Evolutionary conservation across 2,888 invertebrate species (phyloP).

Genomic region (Drosophila trichaetosa): DNA sequence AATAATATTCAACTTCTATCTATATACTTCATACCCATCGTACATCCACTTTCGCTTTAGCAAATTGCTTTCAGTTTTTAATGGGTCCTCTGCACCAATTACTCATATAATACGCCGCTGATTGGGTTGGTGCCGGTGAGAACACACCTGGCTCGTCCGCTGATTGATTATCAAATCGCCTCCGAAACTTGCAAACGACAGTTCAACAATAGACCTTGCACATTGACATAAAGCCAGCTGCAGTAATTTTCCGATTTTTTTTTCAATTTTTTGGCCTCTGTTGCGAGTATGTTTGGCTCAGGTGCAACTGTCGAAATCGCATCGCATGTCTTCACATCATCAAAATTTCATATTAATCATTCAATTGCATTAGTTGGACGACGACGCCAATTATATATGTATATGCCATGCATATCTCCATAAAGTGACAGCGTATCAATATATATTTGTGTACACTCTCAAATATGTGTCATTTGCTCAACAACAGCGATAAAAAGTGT

Average conservation of each 20-base stretch:
- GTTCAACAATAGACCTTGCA: conserved; percentile 35
- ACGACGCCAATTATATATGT: conserved; percentile 17
- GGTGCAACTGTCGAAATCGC: conserved; percentile 1
- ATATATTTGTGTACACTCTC: conserved; percentile 8
- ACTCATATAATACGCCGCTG: conserved; percentile 43
- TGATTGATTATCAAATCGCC: conserved; percentile 60
- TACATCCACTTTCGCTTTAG: neutral
- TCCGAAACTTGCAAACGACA: conserved; percentile 38
- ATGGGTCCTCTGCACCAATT: conserved; percentile 45
- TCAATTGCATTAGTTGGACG: conserved; percentile 54
- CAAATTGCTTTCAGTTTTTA: conserved; percentile 42
- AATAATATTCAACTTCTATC: conserved; percentile 12
- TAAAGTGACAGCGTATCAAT: conserved; percentile 38
- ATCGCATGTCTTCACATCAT: conserved; percentile 66
- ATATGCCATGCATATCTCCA: conserved; percentile 5
- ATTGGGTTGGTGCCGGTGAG: neutral
- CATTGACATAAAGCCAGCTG: conserved; percentile 9
- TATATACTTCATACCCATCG: neutral
- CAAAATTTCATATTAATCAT: conserved; percentile 68
- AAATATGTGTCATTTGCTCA: conserved; percentile 32
- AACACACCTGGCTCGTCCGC: conserved; percentile 19
- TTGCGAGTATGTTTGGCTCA: neutral
- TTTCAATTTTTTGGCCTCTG: neutral
- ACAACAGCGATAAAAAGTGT: conserved; percentile 11
- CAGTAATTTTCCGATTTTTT: conserved; percentile 9